A percentile compares a stretch with the other conserved stretches of the same genome.
These are phyloP conservation scores for Seriola quinqueradiata DNA, from an alignment of 2,113 vertebrate genomes.

Conservation along the genomic window DNA sequence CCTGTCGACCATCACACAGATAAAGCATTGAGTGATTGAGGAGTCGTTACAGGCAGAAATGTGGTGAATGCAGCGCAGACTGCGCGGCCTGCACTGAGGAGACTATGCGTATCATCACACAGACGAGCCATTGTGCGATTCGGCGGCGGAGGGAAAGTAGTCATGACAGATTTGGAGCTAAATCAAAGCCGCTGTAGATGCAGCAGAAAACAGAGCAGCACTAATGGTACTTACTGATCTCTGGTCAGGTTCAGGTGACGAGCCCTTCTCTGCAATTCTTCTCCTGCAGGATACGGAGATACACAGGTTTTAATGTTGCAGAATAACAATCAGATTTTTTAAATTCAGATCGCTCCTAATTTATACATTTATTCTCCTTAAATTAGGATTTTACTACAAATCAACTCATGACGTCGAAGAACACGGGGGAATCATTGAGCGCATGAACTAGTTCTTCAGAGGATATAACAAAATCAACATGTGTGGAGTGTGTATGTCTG, in stretches of 20 bases:
- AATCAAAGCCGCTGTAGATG: constrained; percentile 1
- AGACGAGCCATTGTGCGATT: constrained; percentile 2
- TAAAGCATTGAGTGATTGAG: constrained; percentile 10
- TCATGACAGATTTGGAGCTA: neutral
- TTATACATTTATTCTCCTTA: neutral
- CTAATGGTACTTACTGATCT: constrained; percentile 88
- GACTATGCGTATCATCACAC: neutral
- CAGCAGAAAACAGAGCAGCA: neutral
- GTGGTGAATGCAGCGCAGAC: constrained; percentile 9
- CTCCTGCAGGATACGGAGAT: constrained; percentile 83
- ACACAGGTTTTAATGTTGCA: neutral
- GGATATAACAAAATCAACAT: too few species aligned
- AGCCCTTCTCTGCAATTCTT: constrained; percentile 98
- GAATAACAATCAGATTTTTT: too few species aligned
- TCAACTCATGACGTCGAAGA: neutral
- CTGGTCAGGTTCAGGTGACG: constrained; percentile 92
- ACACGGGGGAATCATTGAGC: neutral
- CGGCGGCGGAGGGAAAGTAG: neutral
- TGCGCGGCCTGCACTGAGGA: neutral
- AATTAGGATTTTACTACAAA: neutral
- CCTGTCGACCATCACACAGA: neutral
- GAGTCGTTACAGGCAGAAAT: constrained; percentile 23
- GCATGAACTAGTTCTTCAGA: neutral
- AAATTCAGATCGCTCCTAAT: neutral
- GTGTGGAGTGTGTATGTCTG: neutral